A percentile compares a stretch with the other conserved stretches of the same genome.
Conservation (phyloP, 2,113 vertebrate genomes). For the Triplophysa dalaica region DNA sequence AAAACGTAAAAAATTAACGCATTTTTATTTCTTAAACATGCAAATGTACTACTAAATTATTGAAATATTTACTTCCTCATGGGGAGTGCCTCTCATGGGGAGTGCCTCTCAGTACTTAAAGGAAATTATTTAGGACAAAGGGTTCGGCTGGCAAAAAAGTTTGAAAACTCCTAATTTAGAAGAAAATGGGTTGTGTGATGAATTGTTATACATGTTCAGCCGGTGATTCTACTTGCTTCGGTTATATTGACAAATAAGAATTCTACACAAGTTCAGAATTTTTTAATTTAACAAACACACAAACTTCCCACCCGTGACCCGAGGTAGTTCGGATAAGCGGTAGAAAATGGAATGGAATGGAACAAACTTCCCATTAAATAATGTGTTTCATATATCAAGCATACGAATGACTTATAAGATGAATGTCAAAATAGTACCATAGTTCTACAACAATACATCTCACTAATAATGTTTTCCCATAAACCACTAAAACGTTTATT, state of each 20-base stretch:
- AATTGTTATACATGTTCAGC: conserved; percentile 45
- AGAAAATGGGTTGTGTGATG: not conserved
- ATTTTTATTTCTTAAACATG: no score
- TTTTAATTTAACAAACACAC: not conserved
- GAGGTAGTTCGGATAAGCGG: no score
- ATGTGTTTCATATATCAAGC: not conserved
- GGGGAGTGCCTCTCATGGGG: no score
- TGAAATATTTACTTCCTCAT: no score
- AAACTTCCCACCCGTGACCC: no score
- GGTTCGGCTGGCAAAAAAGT: no score
- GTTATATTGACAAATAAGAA: conserved; percentile 27
- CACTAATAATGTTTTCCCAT: not conserved
- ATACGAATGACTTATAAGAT: not conserved
- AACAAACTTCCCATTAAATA: not conserved
- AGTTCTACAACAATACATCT: not conserved
- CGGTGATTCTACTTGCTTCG: conserved; percentile 38
- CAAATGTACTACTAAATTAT: no score
- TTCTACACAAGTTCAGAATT: not conserved
- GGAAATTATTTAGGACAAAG: no score
- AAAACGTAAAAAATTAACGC: no score
- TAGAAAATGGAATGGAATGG: no score
- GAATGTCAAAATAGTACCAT: not conserved
- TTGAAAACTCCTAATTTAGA: no score
- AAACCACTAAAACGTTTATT: not conserved
- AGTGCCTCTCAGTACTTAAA: no score